phyloP scores from a whole-genome alignment of 2,888 invertebrate genomes.

The Diachrysia chrysitis region DNA sequence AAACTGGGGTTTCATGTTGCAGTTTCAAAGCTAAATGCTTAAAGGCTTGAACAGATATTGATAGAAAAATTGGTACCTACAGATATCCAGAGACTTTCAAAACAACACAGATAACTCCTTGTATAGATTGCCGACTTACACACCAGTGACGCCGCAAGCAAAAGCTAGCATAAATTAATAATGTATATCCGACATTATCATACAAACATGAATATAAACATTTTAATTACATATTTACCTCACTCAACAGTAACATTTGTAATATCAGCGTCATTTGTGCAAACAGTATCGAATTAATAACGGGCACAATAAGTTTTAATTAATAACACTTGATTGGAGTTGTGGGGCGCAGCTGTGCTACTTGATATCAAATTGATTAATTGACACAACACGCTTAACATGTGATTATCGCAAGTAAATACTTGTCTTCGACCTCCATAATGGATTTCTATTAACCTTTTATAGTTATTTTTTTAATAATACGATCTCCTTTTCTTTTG shows the following conservation, averaged over 20 bases:
- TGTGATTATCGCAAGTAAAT: conserved; percentile 21
- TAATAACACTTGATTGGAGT: conserved; percentile 35
- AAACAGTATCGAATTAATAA: conserved; percentile 52
- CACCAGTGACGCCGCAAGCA: not conserved
- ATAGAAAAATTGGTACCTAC: no score
- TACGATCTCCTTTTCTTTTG: conserved; percentile 2
- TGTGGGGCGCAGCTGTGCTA: conserved; percentile 16
- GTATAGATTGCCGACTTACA: not conserved
- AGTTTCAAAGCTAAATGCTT: not conserved
- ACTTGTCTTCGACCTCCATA: conserved; percentile 26
- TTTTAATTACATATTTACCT: conserved; percentile 47
- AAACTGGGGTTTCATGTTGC: no score
- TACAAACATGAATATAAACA: conserved; percentile 39
- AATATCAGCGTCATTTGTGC: conserved; percentile 44
- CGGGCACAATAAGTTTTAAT: conserved; percentile 54
- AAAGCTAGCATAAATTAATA: not conserved
- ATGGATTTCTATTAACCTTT: conserved; percentile 11
- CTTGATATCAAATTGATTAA: conserved; percentile 41
- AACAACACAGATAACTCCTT: not conserved
- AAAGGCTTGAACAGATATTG: not conserved
- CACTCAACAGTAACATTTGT: conserved; percentile 41
- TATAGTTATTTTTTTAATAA: conserved; percentile 1
- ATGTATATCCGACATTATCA: conserved; percentile 16
- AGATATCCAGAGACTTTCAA: not conserved
- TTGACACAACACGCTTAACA: conserved; percentile 29